phyloP scores from a whole-genome alignment of 2,888 invertebrate species.

The Eumerus sabulonum region DNA sequence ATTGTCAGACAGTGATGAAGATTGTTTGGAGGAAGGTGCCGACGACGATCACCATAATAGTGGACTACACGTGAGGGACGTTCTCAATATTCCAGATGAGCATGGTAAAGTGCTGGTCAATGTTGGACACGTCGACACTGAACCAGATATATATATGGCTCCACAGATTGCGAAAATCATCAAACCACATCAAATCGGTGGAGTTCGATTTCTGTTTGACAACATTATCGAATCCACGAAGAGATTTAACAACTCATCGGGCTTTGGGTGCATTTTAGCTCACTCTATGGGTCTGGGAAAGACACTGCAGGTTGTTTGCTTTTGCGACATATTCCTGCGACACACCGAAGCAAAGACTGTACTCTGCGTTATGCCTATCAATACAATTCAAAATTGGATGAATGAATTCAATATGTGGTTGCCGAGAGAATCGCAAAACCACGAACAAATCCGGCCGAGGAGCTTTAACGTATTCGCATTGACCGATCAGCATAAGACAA shows the following conservation, averaged over 20 bases:
- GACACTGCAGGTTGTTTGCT: slow-evolving; percentile 96
- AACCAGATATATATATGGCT: slow-evolving; percentile 94
- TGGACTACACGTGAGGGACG: slow-evolving; percentile 95
- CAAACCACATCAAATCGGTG: slow-evolving; percentile 98
- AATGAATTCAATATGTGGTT: slow-evolving; percentile 99
- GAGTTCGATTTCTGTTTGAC: slow-evolving; percentile 96
- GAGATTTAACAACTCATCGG: slow-evolving; percentile 90
- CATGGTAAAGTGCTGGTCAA: slow-evolving; percentile 95
- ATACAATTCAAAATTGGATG: slow-evolving; percentile 98
- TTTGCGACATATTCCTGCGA: slow-evolving; percentile 96
- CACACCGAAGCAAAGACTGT: slow-evolving; percentile 93
- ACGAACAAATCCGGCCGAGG: slow-evolving; percentile 87
- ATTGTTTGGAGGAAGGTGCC: slow-evolving; percentile 87
- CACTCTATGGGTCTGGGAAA: slow-evolving; percentile 99
- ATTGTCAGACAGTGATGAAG: slow-evolving; percentile 89
- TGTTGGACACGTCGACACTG: slow-evolving; percentile 93
- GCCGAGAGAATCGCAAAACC: slow-evolving; percentile 84
- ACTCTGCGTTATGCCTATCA: slow-evolving; percentile 98
- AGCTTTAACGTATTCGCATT: slow-evolving; percentile 93
- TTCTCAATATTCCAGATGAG: slow-evolving; percentile 93
- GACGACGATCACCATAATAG: slow-evolving; percentile 94
- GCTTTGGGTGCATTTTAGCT: slow-evolving; percentile 98
- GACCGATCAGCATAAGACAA: slow-evolving; percentile 96
- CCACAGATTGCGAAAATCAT: slow-evolving; percentile 94
- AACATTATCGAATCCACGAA: slow-evolving; percentile 97